A percentile compares a stretch with the other conserved stretches of the same genome.
Evolutionary conservation across 2,888 invertebrate species (phyloP).

Genomic region (Nymphalis urticae): DNA sequence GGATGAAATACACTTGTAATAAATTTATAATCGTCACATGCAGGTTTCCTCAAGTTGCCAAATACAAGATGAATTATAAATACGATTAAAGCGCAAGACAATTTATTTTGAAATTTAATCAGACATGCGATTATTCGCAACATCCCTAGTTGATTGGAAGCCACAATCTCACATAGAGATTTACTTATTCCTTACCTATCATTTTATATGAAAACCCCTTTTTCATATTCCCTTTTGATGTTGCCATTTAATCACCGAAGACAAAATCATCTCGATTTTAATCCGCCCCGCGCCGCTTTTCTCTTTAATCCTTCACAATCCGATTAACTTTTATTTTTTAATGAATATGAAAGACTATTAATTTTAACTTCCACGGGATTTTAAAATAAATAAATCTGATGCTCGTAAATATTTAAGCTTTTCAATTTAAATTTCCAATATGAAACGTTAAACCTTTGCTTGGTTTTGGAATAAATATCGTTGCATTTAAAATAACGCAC

Average conservation of each 20-base stretch:
- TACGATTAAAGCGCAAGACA: no score
- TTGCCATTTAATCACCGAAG: neutral
- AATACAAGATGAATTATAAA: no score
- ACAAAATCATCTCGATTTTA: neutral
- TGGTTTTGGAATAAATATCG: neutral
- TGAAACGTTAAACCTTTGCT: neutral
- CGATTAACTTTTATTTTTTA: slow-evolving; percentile 1
- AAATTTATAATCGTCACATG: no score
- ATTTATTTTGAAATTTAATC: no score
- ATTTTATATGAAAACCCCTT: neutral
- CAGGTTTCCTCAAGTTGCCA: no score
- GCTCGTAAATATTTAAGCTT: neutral
- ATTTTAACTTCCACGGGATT: neutral
- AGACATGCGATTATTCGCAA: no score
- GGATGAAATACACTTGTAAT: no score
- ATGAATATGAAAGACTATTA: slow-evolving; percentile 5
- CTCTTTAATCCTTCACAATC: neutral
- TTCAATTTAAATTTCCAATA: neutral
- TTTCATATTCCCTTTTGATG: neutral
- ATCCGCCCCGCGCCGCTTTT: neutral
- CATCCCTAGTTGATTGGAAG: no score
- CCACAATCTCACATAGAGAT: no score
- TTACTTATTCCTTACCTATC: neutral
- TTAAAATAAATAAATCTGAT: neutral
- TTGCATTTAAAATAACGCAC: neutral